phyloP scores from a whole-genome alignment of 2,113 vertebrate genomes.

The Percina caprodes region DNA sequence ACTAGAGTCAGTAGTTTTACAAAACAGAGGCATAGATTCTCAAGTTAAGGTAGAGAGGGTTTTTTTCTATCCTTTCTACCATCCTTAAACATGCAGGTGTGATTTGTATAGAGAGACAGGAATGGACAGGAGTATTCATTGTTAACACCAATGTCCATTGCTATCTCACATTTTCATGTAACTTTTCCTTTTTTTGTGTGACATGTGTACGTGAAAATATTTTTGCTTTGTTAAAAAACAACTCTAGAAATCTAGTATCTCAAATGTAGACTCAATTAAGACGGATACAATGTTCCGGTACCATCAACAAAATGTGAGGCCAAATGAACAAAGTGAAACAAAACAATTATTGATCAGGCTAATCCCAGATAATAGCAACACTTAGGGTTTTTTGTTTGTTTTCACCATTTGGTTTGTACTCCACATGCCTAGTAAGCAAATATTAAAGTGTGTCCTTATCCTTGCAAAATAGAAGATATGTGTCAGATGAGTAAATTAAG shows the following conservation, averaged over 20 bases:
- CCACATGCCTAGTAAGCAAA: not conserved
- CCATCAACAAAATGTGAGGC: not conserved
- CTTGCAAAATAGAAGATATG: not conserved
- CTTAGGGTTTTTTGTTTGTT: not conserved
- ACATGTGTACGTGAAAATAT: not conserved
- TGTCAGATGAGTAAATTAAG: not conserved
- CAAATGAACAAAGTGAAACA: not conserved
- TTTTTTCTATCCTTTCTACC: slow-evolving; percentile 9
- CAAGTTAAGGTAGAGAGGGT: slow-evolving; percentile 29
- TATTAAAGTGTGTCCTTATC: not conserved
- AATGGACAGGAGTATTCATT: not conserved
- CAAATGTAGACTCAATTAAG: not conserved
- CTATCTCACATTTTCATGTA: not conserved
- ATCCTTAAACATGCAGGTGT: slow-evolving; percentile 46
- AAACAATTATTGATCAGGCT: not conserved
- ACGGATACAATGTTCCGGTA: not conserved
- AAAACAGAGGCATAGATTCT: slow-evolving; percentile 65
- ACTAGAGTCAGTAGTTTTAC: slow-evolving; percentile 76
- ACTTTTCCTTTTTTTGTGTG: not conserved
- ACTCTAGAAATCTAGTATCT: too few relatives aligned
- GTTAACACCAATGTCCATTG: too few relatives aligned
- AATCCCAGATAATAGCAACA: not conserved
- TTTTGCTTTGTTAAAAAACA: not conserved
- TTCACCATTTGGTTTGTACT: not conserved
- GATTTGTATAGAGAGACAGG: slow-evolving; percentile 29